Percentiles rank a stretch among this genome's conserved stretches.
phyloP scores from a whole-genome alignment of 2,113 vertebrate species.

The Agelaius tricolor region DNA sequence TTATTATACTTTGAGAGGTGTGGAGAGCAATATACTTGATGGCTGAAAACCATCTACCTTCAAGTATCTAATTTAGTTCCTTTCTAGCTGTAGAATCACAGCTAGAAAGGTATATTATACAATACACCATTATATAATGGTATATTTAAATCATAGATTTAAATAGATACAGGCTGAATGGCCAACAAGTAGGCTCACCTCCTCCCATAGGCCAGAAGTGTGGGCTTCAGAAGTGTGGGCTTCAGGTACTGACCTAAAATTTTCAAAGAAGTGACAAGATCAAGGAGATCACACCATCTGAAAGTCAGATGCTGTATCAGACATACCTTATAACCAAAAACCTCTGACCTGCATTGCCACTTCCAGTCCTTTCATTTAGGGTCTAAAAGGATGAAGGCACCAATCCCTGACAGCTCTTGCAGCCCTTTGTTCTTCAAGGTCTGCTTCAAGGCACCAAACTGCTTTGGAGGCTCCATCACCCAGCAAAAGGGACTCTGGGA shows the following conservation, averaged over 20 bases:
- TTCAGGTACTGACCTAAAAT: neutral
- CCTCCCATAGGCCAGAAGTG: fast-evolving
- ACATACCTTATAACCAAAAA: neutral
- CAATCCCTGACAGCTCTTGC: neutral
- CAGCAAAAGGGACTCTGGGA: no score
- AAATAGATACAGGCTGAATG: neutral
- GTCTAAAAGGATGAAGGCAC: neutral
- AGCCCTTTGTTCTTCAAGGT: neutral
- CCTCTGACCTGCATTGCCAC: neutral
- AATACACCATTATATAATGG: neutral
- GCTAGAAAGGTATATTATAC: no score
- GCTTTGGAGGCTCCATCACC: neutral
- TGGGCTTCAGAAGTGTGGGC: neutral
- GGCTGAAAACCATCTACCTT: neutral
- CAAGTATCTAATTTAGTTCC: neutral
- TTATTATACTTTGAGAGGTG: neutral
- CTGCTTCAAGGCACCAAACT: neutral
- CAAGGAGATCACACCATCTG: neutral
- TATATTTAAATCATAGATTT: neutral
- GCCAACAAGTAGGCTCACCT: neutral
- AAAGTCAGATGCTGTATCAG: neutral
- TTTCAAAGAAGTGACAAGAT: neutral
- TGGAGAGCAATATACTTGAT: neutral
- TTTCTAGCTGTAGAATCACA: neutral
- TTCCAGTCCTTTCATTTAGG: neutral